Base-by-base conservation (phyloP, 2,113 vertebrate species). In the Siphamia tubifer region DNA sequence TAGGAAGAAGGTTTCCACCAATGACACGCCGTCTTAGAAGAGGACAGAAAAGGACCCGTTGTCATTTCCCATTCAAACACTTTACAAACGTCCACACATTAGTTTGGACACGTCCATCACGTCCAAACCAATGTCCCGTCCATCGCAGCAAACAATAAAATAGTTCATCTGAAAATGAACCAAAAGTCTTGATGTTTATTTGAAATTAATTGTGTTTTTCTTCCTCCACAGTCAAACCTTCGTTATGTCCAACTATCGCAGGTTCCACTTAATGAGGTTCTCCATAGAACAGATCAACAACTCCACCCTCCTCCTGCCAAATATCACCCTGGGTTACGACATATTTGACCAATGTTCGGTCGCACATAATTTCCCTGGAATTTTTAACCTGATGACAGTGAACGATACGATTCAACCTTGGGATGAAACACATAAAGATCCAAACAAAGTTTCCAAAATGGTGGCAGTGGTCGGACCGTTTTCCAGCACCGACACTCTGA, bases 201-300 rank as follows among this genome's bases (percentile, higher is more conserved):
- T 34, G 31, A 11, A 34, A 34, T 1, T 34, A 8, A 15, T 19
- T 6, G 3, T 6, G 1, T 48, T 8, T 32, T 40, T 61, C 4
- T 62, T 23, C 53, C 12, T 66, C 43, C 24, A 27, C 80, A 93
- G 92, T 35, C 34, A 90, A 34, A 0, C 1, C 0, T 85, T 94
- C 10, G 58, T 45, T 32, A 9, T 69, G 2, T n/a, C 90, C 0
- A 83, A 89, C 23, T 93, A 94, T 82, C 88, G 82, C 51, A 87
- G 89, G 38, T 76, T 95, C 34, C 94, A 94, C 56, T 68, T 94
- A 52, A 92, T 96, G 93, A 89, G 94, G 32, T 92, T 95, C 0
- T 17, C 92, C 0, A 56, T 96, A 0, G 90, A 95, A 54, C 90
- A 96, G 79, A 94, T 97, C 38, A 97, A 96, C 77, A 95, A 96